phyloP scores from a whole-genome alignment of 2,797 vertebrate genomes.

The Arremon aurantiirostris region DNA sequence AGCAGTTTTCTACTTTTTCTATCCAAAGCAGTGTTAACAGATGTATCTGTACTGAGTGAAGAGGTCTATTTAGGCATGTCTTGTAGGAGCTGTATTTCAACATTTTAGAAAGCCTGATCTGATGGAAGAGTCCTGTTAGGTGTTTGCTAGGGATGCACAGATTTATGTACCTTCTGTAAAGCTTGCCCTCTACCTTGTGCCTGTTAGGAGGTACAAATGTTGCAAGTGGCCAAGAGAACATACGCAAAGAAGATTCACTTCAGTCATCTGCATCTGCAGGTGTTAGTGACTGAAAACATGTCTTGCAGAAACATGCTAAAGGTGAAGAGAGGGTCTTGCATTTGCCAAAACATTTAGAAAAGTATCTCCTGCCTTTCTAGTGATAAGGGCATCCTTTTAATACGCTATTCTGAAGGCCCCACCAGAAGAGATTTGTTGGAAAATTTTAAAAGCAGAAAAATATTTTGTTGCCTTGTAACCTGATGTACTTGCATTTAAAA shows the following conservation, averaged over 20 bases:
- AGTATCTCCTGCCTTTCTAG: neutral
- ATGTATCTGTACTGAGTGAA: neutral
- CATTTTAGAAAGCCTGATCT: neutral
- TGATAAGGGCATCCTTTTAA: neutral
- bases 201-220: neutral
- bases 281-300: rapidly evolving
- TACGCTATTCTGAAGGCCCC: neutral
- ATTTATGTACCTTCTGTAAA: neutral
- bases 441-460: neutral
- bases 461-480: neutral
- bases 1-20: neutral
- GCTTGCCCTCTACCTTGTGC: neutral
- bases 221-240: neutral
- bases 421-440: neutral
- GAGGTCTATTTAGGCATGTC: neutral
- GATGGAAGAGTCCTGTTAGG: neutral
- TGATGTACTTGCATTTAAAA: neutral
- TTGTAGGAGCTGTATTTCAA: neutral
- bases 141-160: neutral
- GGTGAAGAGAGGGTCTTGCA: neutral
- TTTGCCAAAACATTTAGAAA: neutral
- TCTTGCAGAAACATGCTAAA: neutral
- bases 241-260: neutral
- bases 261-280: neutral
- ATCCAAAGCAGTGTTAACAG: neutral